Evolutionary conservation across 1,140 invertebrate species (phyloP).

Genomic region (Caenorhabditis latens): DNA sequence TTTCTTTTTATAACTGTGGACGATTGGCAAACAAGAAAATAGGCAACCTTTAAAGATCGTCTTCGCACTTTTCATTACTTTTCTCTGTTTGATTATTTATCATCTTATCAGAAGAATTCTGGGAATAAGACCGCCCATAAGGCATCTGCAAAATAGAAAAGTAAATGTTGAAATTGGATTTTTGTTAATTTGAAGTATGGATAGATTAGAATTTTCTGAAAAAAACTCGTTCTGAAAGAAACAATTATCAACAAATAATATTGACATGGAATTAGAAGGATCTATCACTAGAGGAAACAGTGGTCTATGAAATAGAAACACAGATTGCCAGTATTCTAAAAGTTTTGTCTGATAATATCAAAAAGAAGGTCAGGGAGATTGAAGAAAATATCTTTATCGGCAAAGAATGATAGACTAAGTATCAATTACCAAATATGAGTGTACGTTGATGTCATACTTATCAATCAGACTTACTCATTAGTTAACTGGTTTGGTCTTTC

Average conservation of each 20-base stretch:
- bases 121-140: background rate
- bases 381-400: background rate
- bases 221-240: background rate
- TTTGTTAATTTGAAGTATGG: background rate
- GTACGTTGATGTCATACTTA: constrained; percentile 17
- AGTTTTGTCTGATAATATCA: too few species aligned
- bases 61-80: background rate
- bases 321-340: too few species aligned
- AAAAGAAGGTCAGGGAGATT: too few species aligned
- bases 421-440: constrained; percentile 34
- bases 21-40: background rate
- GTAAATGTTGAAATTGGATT: background rate
- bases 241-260: constrained; percentile 8
- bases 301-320: too few species aligned
- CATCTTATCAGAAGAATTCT: constrained; percentile 4
- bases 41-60: constrained; percentile 35
- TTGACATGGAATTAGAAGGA: background rate
- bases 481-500: too few species aligned
- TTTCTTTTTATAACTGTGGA: constrained; percentile 4
- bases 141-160: background rate
- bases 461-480: too few species aligned
- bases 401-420: constrained; percentile 31
- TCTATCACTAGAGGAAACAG: too few species aligned
- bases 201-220: background rate
- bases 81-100: constrained; percentile 9